Conservation (phyloP, 2,888 invertebrate genomes). For the Physocephala rufipes region DNA sequence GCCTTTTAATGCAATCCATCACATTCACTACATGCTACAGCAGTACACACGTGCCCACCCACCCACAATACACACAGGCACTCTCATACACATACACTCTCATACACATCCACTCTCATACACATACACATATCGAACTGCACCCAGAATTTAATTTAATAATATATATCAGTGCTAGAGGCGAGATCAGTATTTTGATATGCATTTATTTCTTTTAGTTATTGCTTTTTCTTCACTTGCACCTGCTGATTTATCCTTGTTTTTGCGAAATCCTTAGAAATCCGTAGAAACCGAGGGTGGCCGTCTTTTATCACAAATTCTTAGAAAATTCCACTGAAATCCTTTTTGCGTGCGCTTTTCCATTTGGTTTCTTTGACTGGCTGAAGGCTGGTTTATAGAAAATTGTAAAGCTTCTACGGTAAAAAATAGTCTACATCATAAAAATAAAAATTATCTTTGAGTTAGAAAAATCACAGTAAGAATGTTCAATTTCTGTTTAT, state of each 20-base stretch:
- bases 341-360: constrained; percentile 29
- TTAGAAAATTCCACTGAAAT: constrained; percentile 34
- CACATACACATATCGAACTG: background rate
- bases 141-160: too few species aligned
- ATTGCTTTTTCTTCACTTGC: background rate
- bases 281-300: constrained; percentile 9
- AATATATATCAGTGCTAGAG: background rate
- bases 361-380: background rate
- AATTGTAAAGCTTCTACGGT: background rate
- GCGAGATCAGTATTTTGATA: background rate
- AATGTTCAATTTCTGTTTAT: constrained; percentile 39
- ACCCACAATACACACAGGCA: too few species aligned
- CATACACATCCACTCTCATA: background rate
- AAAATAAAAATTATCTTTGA: constrained; percentile 8
- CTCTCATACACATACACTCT: background rate
- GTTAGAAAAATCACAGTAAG: constrained; percentile 29
- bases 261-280: constrained; percentile 15
- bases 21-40: too few species aligned
- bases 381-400: constrained; percentile 18
- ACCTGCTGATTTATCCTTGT: background rate
- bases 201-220: background rate
- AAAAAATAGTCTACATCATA: too few species aligned
- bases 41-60: background rate
- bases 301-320: constrained; percentile 30
- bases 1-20: too few species aligned